Evolutionary conservation across 2,888 invertebrate species (phyloP).

Genomic region (Orgyia antiqua): DNA sequence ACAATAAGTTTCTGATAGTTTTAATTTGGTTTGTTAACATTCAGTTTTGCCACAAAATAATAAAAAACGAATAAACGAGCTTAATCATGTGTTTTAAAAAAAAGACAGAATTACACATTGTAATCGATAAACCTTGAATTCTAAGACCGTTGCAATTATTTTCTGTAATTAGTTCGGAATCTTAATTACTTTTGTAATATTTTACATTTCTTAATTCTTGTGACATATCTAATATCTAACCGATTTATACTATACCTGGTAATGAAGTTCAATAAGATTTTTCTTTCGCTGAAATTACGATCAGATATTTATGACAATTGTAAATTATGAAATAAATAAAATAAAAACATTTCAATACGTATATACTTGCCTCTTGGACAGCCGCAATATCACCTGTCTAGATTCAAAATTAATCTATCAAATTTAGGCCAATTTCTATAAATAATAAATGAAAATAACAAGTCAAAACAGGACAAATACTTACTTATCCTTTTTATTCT

Average conservation of each 20-base stretch:
- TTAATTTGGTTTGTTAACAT: too few species aligned
- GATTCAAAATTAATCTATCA: constrained; percentile 52
- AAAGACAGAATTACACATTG: too few species aligned
- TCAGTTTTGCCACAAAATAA: too few species aligned
- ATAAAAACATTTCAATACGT: constrained; percentile 9
- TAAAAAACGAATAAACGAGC: too few species aligned
- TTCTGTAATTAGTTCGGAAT: too few species aligned
- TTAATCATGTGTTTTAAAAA: too few species aligned
- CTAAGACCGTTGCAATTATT: too few species aligned
- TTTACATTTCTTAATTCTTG: too few species aligned
- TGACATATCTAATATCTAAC: too few species aligned
- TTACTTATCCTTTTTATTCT: constrained; percentile 86
- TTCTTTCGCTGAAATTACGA: constrained; percentile 67
- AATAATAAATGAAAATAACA: constrained; percentile 19
- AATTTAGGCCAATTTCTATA: constrained; percentile 32
- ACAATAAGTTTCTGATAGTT: too few species aligned
- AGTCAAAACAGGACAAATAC: constrained; percentile 35
- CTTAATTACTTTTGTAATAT: too few species aligned
- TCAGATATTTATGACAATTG: constrained; percentile 22
- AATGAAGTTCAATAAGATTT: constrained; percentile 61
- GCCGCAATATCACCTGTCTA: constrained; percentile 65
- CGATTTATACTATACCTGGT: constrained; percentile 60
- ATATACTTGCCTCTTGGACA: constrained; percentile 67
- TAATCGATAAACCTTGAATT: too few species aligned
- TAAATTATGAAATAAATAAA: constrained; percentile 13